Conservation (phyloP, 2,888 invertebrate genomes). For the Leptodirus hochenwartii region DNA sequence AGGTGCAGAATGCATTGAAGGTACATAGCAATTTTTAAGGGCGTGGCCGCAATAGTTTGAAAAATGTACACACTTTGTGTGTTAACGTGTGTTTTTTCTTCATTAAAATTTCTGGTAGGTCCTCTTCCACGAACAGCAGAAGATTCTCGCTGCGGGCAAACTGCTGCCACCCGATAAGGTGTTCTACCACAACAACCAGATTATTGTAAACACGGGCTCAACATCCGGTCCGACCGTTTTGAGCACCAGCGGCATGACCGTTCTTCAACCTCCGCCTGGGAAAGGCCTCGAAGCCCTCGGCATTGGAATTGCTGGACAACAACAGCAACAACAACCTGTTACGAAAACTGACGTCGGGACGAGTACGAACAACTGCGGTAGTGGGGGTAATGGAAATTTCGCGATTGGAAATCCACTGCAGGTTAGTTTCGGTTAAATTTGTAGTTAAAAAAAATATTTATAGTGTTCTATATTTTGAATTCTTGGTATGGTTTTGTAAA, state of each 20-base stretch:
- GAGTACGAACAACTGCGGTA: too few species aligned
- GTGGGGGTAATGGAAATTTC: too few species aligned
- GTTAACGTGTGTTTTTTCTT: conserved; percentile 38
- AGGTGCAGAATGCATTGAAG: conserved; percentile 23
- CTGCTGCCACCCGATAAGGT: conserved; percentile 37
- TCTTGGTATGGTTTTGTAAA: too few species aligned
- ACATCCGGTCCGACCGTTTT: conserved; percentile 23
- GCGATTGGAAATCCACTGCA: too few species aligned
- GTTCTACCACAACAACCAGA: conserved; percentile 31
- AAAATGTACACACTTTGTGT: conserved; percentile 26
- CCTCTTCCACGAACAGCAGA: conserved; percentile 49
- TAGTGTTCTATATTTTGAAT: too few species aligned
- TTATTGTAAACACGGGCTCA: conserved; percentile 23
- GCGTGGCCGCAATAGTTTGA: too few species aligned
- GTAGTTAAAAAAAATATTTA: too few species aligned
- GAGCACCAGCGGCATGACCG: too few species aligned
- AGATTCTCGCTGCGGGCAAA: conserved; percentile 52
- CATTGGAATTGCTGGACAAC: conserved; percentile 3
- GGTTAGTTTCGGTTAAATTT: too few species aligned
- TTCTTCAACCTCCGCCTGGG: conserved; percentile 7
- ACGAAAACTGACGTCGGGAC: conserved; percentile 8
- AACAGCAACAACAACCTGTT: conserved; percentile 5
- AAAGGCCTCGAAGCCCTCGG: conserved; percentile 3
- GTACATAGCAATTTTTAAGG: too few species aligned
- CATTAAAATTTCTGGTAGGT: too few species aligned